A percentile compares a stretch with the other conserved stretches of the same genome.
Conservation (phyloP, 1,140 invertebrate genomes). For the Orius insidiosus region DNA sequence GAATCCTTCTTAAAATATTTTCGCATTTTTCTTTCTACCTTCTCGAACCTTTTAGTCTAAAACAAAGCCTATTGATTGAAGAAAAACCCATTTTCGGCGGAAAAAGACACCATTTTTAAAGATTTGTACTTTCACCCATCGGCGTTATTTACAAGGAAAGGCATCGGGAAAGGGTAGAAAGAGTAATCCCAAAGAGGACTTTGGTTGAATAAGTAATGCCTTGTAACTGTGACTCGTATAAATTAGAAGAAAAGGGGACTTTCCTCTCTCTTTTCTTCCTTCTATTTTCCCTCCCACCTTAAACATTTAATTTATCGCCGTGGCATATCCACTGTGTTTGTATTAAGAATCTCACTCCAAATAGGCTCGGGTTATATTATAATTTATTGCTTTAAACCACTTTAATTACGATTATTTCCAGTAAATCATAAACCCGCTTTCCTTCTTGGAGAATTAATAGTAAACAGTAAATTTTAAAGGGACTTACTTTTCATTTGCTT, state of each 20-base stretch:
- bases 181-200: constrained; percentile 3
- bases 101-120: not conserved
- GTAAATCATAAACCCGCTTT: constrained; percentile 3
- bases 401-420: constrained; percentile 5
- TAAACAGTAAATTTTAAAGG: too few species aligned
- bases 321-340: constrained; percentile 2
- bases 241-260: constrained; percentile 8
- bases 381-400: constrained; percentile 3
- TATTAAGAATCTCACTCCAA: not conserved
- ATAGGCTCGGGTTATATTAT: too few species aligned
- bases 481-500: too few species aligned
- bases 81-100: too few species aligned
- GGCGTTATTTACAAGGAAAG: constrained; percentile 1
- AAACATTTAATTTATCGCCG: not conserved
- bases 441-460: not conserved
- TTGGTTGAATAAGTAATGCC: constrained; percentile 7
- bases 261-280: not conserved
- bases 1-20: too few species aligned
- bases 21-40: too few species aligned
- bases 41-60: too few species aligned
- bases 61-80: too few species aligned
- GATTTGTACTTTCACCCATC: constrained; percentile 1
- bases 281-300: not conserved
- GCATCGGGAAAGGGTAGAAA: constrained; percentile 1
- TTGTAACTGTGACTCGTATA: constrained; percentile 6